Evolutionary conservation across 2,888 invertebrate genomes (phyloP).

Genomic region (Drosophila greeni): DNA sequence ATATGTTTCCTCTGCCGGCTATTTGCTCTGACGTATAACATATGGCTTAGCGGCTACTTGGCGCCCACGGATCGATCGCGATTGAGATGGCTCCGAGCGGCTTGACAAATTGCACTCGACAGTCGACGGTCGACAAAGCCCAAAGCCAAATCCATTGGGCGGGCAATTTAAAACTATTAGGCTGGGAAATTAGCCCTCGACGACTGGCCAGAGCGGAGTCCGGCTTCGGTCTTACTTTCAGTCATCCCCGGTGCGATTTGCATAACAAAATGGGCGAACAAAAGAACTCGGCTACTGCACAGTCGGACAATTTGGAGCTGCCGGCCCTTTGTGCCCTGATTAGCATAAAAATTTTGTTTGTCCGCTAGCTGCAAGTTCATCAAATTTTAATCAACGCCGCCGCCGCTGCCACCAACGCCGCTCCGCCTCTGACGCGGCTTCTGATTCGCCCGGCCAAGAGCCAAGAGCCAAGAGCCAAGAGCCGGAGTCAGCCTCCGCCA

Average conservation of each 20-base stretch:
- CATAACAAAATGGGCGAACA: constrained; percentile 75
- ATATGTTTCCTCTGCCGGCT: constrained; percentile 41
- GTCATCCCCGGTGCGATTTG: constrained; percentile 57
- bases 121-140: constrained; percentile 52
- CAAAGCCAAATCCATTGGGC: constrained; percentile 48
- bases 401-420: constrained; percentile 40
- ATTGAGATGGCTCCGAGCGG: constrained; percentile 34
- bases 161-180: constrained; percentile 68
- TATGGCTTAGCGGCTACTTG: constrained; percentile 33
- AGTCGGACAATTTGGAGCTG: constrained; percentile 66
- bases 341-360: constrained; percentile 67
- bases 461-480: too few relatives aligned
- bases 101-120: constrained; percentile 66
- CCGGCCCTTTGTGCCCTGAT: constrained; percentile 41
- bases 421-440: constrained; percentile 12
- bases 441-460: constrained; percentile 5
- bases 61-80: constrained; percentile 29
- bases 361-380: constrained; percentile 68
- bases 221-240: constrained; percentile 58
- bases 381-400: constrained; percentile 65
- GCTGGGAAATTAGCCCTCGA: constrained; percentile 52
- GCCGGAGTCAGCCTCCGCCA: constrained; percentile 16
- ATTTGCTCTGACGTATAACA: constrained; percentile 24
- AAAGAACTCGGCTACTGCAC: constrained; percentile 71
- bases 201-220: constrained; percentile 43